These are phyloP conservation scores for Centroberyx gerrardi DNA, from an alignment of 2,797 vertebrate species.

Conservation along the genomic window DNA sequence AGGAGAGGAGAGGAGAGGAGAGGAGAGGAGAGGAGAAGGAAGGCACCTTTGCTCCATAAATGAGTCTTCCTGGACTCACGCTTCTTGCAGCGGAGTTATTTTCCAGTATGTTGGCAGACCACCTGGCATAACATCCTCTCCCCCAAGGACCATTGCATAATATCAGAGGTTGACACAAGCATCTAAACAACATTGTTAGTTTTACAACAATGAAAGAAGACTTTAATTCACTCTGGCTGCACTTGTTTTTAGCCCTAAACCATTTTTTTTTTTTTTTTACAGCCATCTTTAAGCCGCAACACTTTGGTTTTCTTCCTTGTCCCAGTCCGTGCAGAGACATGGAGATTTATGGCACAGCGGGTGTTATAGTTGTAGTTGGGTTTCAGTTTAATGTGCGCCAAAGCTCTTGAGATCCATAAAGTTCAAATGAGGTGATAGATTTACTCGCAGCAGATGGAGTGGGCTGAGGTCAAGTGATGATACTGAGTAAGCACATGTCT, in stretches of 20 bases:
- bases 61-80: constrained; percentile 26
- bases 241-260: neutral
- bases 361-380: constrained; percentile 13
- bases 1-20: neutral
- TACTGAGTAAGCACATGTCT: constrained; percentile 51
- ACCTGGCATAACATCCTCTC: constrained; percentile 42
- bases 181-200: constrained; percentile 32
- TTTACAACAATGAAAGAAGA: constrained; percentile 14
- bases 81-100: constrained; percentile 51
- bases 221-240: neutral
- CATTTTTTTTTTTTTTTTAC: constrained; percentile 2
- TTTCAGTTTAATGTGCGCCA: constrained; percentile 2
- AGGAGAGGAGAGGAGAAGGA: constrained; percentile 39
- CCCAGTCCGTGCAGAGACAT: neutral
- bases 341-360: constrained; percentile 37
- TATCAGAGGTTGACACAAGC: constrained; percentile 30
- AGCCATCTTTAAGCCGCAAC: neutral
- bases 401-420: constrained; percentile 32
- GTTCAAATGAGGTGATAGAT: constrained; percentile 69
- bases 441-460: constrained; percentile 53
- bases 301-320: constrained; percentile 12
- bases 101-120: constrained; percentile 58
- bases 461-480: constrained; percentile 62
- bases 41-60: constrained; percentile 25
- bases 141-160: constrained; percentile 48